These are phyloP conservation scores for Sarcophaga rosellei DNA, from an alignment of 2,888 invertebrate genomes.

Conservation along the genomic window DNA sequence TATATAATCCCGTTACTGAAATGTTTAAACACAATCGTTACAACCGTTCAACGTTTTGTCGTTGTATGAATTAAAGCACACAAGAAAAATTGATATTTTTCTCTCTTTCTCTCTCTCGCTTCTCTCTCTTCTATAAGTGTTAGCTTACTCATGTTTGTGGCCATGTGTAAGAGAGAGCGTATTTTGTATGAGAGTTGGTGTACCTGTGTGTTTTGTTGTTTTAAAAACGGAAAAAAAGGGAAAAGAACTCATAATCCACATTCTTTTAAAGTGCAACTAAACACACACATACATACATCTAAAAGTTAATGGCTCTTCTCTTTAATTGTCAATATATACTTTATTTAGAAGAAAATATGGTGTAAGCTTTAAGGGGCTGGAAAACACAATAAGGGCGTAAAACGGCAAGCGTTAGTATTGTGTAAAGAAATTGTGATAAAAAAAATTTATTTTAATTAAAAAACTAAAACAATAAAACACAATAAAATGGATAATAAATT, in stretches of 20 bases:
- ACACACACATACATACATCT: too few species aligned
- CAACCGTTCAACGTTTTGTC: conserved; percentile 64
- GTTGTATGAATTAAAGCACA: conserved; percentile 60
- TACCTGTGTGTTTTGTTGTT: neutral
- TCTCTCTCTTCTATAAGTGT: neutral
- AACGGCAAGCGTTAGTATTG: neutral
- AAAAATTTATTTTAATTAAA: too few species aligned
- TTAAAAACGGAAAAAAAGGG: too few species aligned
- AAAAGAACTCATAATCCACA: conserved; percentile 10
- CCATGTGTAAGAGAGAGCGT: neutral
- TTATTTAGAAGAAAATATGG: too few species aligned
- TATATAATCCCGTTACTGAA: conserved; percentile 60
- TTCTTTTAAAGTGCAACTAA: conserved; percentile 6
- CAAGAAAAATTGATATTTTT: conserved; percentile 17
- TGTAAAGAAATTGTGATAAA: too few species aligned
- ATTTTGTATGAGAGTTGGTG: neutral
- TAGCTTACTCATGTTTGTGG: conserved; percentile 4
- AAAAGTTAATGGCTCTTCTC: conserved; percentile 28
- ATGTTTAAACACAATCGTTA: conserved; percentile 54
- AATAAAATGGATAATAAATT: too few species aligned
- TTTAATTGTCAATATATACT: conserved; percentile 9
- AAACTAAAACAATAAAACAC: too few species aligned
- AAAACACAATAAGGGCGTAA: conserved; percentile 31
- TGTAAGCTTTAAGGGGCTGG: neutral
- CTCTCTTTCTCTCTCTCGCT: conserved; percentile 11